Evolutionary conservation across 2,797 vertebrate genomes (phyloP).

Genomic region (Emydoidea blandingii): DNA sequence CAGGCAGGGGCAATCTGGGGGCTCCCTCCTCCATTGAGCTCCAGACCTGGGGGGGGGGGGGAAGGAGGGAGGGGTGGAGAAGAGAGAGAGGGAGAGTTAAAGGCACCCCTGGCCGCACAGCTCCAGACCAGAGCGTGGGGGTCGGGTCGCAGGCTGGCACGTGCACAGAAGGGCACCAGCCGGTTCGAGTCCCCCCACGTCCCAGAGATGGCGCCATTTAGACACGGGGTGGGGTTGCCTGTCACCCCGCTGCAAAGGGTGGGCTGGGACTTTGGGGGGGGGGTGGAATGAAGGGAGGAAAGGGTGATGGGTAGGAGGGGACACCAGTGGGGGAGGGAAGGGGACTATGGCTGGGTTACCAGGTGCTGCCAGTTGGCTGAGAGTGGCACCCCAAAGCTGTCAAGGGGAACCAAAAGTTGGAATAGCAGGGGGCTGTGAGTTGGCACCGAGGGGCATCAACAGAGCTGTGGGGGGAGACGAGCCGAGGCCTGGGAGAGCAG

Average conservation of each 20-base stretch:
- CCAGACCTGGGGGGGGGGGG: conserved; percentile 76
- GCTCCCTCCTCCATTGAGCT: conserved; percentile 88
- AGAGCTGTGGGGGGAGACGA: not conserved
- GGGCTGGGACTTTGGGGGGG: conserved; percentile 19
- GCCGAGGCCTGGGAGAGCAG: too few species aligned
- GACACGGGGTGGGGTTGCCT: not conserved
- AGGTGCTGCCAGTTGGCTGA: not conserved
- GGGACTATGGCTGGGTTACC: not conserved
- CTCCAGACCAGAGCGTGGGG: conserved; percentile 51
- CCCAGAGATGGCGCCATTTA: conserved; percentile 41
- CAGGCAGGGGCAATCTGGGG: conserved; percentile 37
- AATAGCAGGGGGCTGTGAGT: not conserved
- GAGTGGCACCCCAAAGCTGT: not conserved
- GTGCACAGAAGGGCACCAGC: conserved; percentile 45
- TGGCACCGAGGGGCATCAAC: not conserved
- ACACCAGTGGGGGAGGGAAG: too few species aligned
- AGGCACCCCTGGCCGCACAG: conserved; percentile 11
- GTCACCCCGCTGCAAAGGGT: not conserved
- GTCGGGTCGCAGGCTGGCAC: conserved; percentile 52
- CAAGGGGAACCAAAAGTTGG: not conserved
- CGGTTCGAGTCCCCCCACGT: not conserved
- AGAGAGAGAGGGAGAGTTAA: conserved; percentile 43
- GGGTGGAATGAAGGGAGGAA: not conserved
- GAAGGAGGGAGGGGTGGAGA: not conserved
- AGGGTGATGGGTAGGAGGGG: not conserved